Percentiles rank a stretch among this genome's conserved stretches.
phyloP scores from a whole-genome alignment of 1,140 invertebrate genomes.

The Drosophila kepulauana region DNA sequence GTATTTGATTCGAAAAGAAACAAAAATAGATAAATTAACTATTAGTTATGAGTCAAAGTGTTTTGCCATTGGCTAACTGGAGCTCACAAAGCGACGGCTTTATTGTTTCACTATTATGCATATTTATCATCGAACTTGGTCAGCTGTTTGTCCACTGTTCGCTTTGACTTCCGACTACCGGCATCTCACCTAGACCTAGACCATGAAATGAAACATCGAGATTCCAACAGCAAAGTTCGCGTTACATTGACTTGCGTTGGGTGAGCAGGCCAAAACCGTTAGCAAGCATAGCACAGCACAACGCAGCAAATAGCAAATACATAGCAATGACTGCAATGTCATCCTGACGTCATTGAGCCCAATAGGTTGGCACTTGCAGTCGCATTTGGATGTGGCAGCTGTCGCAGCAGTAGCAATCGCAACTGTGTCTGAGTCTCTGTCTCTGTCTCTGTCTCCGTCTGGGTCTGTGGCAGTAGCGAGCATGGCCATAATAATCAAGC shows the following conservation, averaged over 20 bases:
- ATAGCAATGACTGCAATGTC: conserved; percentile 36
- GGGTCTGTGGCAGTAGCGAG: conserved; percentile 3
- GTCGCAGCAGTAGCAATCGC: neutral
- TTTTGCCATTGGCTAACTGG: conserved; percentile 53
- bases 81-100: conserved; percentile 38
- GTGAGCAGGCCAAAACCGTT: conserved; percentile 18
- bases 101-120: conserved; percentile 42
- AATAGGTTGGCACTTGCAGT: neutral
- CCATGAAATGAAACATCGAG: conserved; percentile 51
- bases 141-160: conserved; percentile 45
- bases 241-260: neutral
- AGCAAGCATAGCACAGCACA: conserved; percentile 9
- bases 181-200: conserved; percentile 68
- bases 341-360: conserved; percentile 33
- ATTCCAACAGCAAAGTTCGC: neutral
- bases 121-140: conserved; percentile 77
- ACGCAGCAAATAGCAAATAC: conserved; percentile 10
- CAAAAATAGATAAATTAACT: conserved; percentile 24
- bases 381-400: conserved; percentile 7
- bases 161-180: conserved; percentile 59
- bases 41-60: conserved; percentile 40
- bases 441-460: too few species aligned
- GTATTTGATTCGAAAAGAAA: conserved; percentile 10
- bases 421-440: too few species aligned
- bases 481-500: conserved; percentile 72